Evolutionary conservation across 2,797 vertebrate species (phyloP).

Genomic region (Pteronotus mesoamericanus): DNA sequence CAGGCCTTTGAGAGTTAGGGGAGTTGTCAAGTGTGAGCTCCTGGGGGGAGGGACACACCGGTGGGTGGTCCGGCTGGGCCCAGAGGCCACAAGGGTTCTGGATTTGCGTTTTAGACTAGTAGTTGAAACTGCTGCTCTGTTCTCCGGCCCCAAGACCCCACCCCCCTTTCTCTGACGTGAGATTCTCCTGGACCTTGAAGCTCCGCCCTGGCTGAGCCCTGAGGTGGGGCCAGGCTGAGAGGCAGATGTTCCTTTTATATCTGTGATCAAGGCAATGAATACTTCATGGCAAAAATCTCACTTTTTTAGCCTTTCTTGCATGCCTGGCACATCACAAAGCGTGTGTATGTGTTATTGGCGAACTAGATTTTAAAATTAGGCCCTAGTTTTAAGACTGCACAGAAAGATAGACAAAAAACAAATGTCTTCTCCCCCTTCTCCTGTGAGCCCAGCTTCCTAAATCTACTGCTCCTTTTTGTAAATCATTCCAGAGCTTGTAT

Average conservation of each 20-base stretch:
- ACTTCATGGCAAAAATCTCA: background rate
- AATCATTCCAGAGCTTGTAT: background rate
- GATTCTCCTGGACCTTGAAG: background rate
- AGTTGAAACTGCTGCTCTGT: background rate
- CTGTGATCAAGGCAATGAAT: background rate
- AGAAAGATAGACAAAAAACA: background rate
- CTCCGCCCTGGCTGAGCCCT: background rate
- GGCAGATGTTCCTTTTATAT: background rate
- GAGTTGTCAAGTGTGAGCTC: background rate
- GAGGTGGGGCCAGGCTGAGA: accelerated
- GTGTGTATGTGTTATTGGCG: background rate
- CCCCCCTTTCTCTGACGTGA: background rate
- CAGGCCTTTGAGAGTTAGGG: background rate
- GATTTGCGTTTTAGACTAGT: background rate
- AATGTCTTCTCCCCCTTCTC: background rate
- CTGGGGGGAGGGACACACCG: background rate
- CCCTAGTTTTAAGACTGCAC: background rate
- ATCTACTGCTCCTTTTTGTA: background rate
- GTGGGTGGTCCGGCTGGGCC: background rate
- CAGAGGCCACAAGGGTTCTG: too few relatives aligned
- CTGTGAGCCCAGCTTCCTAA: background rate
- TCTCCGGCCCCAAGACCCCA: background rate
- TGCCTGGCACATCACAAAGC: too few relatives aligned
- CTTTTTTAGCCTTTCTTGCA: background rate
- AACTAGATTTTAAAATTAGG: background rate